Base-by-base conservation (phyloP, 2,113 vertebrate species). In the Tautogolabrus adspersus region DNA sequence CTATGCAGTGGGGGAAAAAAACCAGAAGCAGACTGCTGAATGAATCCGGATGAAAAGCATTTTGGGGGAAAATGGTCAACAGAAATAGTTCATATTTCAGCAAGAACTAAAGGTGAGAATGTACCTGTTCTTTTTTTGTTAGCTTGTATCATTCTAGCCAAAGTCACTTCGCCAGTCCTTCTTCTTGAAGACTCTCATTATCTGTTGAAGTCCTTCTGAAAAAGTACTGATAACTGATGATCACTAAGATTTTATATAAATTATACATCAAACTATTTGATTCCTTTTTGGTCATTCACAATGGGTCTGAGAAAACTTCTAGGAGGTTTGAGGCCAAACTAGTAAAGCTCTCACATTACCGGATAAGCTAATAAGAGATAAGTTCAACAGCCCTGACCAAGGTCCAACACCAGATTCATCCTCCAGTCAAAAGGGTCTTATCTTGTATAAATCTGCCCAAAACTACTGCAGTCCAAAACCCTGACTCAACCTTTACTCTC, bases 401-500 rank as follows among this genome's bases (percentile, higher is more conserved):
- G 6, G 16, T n/a, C 18, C 3, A 12, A n/a, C 19, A 51, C 47
- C 18, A 19, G 47, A 19, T 37, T 63, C 11, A 9, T 42, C 40
- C 40, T 42, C 40, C 40, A 42, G 40, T 9, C 6, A 42, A 9
- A 42, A 42, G 11, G 8, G 40, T 9, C 11, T 2, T 42, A 42
- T 10, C 40, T 42, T 9, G 10, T 10, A 42, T 42, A 42, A 42
- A 10, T 42, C 40, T 42, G 9, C 11, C 40, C 11, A 10, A 42
- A 42, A 42, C 10, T 42, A 42, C 40, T 42, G 40, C 30, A 34
- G 30, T 6, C 10, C 40, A 10, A 42, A 42, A 18, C 18, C 47
- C 47, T 19, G 47, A 49, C 56, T 56, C 34, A 19, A 26, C 19
- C 30, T 47, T 77, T 66, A 62, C 21, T 47, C 34, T 37, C 23